Percentiles rank a stretch among this genome's conserved stretches.
Conservation (phyloP, 92 coral and sea anemone genomes). For the Pocillopora meandrina region DNA sequence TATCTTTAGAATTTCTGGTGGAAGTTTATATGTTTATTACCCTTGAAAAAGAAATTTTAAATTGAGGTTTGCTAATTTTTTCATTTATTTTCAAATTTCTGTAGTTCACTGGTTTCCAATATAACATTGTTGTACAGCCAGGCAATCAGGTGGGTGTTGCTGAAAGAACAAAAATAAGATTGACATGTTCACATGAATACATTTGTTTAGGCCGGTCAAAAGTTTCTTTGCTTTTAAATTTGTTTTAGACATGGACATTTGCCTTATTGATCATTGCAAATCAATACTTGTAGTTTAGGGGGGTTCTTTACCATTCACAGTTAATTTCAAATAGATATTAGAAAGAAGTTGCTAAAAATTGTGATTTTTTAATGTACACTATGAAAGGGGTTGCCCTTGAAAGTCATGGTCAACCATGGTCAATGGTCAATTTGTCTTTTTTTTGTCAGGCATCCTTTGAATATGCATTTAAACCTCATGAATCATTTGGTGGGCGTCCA, state of each 20-base stretch:
- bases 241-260: no score
- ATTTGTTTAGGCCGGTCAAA: no score
- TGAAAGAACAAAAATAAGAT: background rate
- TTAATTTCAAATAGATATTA: no score
- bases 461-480: conserved; percentile 98
- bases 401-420: no score
- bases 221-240: no score
- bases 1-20: background rate
- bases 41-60: background rate
- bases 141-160: conserved; percentile 75
- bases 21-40: background rate
- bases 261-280: no score
- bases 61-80: background rate
- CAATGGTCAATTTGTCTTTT: background rate
- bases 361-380: no score
- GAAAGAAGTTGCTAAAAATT: no score
- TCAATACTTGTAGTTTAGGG: no score
- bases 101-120: conserved; percentile 86
- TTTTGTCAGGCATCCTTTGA: conserved; percentile 87
- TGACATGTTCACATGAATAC: no score
- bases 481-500: conserved; percentile 99
- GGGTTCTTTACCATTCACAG: no score
- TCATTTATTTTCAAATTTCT: background rate
- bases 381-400: no score
- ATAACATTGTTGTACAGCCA: conserved; percentile 82